Conservation (phyloP, 2,797 vertebrate genomes). For the Poeciliopsis paucimaculata region DNA sequence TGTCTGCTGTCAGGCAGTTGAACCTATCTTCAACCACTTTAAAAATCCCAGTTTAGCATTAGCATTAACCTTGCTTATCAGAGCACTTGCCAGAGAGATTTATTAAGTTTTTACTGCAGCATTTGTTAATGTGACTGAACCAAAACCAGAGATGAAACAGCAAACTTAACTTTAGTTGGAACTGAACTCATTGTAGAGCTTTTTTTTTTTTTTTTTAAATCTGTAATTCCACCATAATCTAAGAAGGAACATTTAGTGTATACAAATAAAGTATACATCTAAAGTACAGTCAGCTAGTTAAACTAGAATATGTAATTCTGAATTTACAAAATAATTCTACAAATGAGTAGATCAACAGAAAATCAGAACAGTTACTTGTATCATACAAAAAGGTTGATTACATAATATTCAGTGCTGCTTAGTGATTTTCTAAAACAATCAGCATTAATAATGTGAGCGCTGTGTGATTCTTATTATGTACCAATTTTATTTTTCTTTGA, state of each 20-base stretch:
- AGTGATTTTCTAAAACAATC: neutral
- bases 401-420: neutral
- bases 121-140: neutral
- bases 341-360: neutral
- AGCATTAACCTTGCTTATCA: constrained; percentile 7
- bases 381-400: neutral
- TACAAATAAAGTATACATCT: neutral
- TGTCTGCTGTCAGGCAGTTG: constrained; percentile 4
- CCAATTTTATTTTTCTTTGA: neutral
- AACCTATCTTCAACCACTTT: neutral
- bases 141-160: neutral
- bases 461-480: neutral
- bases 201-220: neutral
- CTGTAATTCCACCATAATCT: neutral
- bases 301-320: neutral
- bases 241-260: neutral
- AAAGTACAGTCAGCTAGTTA: neutral
- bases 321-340: neutral
- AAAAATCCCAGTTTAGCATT: constrained; percentile 10
- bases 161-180: neutral
- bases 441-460: neutral
- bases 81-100: constrained; percentile 3
- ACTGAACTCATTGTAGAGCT: neutral
- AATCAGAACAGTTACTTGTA: neutral
- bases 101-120: neutral